phyloP scores from a whole-genome alignment of 2,113 vertebrate species.

The Perca flavescens region DNA sequence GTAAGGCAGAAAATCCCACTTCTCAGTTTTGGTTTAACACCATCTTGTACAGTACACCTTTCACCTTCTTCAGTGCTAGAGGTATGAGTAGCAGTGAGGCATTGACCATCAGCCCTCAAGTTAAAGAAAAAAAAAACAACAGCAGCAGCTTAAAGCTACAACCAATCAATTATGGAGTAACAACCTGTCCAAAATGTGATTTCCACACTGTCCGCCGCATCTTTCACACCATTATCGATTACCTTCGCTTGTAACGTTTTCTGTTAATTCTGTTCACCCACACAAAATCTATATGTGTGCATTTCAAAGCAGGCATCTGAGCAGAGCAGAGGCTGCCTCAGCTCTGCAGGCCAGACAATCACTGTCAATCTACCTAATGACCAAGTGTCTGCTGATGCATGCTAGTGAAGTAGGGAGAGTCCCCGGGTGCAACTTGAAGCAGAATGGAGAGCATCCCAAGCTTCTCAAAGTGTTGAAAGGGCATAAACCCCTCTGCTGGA shows the following conservation, averaged over 20 bases:
- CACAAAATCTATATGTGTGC: constrained; percentile 84
- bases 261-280: constrained; percentile 84
- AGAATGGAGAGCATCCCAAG: constrained; percentile 73
- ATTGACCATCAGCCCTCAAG: constrained; percentile 43
- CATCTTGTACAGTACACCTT: constrained; percentile 9
- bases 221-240: constrained; percentile 83
- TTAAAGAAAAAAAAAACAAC: constrained; percentile 18
- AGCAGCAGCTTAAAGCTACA: constrained; percentile 64
- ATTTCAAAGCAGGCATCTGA: constrained; percentile 77
- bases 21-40: constrained; percentile 16
- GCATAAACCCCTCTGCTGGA: constrained; percentile 67
- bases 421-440: constrained; percentile 76
- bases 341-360: constrained; percentile 78
- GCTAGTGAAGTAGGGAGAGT: constrained; percentile 64
- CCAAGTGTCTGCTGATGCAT: constrained; percentile 79
- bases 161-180: constrained; percentile 79
- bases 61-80: constrained; percentile 4
- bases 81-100: constrained; percentile 15
- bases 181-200: constrained; percentile 81
- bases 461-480: constrained; percentile 75
- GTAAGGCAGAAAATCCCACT: constrained; percentile 11
- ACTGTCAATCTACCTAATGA: constrained; percentile 85
- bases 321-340: constrained; percentile 66
- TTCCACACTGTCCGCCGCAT: constrained; percentile 79
- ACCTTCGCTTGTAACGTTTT: constrained; percentile 81